Evolutionary conservation across 2,888 invertebrate species (phyloP).

Genomic region (Heliconius ismenius): DNA sequence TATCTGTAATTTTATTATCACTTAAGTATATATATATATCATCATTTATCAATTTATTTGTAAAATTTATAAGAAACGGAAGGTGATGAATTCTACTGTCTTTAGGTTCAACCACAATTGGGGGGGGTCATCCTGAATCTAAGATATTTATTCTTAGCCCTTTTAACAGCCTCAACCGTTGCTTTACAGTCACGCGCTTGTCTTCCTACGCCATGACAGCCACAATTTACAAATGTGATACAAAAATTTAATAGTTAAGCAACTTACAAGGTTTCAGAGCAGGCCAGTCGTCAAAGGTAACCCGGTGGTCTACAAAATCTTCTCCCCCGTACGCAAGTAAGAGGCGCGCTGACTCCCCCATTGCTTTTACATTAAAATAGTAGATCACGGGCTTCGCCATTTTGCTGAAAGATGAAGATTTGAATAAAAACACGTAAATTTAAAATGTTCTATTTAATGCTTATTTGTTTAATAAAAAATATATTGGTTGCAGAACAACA

Average conservation of each 20-base stretch:
- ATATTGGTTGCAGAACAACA: no score
- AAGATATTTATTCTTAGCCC: no score
- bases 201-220: background rate
- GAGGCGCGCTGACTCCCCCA: slow-evolving; percentile 84
- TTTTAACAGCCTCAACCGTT: no score
- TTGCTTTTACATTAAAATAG: slow-evolving; percentile 83
- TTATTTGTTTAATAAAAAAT: no score
- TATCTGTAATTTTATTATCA: background rate
- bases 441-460: no score
- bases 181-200: background rate
- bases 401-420: slow-evolving; percentile 48
- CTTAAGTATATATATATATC: background rate
- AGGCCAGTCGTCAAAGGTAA: slow-evolving; percentile 76
- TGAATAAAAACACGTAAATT: no score
- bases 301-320: slow-evolving; percentile 83
- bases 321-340: slow-evolving; percentile 83
- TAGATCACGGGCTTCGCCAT: slow-evolving; percentile 79
- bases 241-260: background rate
- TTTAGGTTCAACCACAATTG: no score
- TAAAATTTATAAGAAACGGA: background rate
- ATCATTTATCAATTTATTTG: background rate
- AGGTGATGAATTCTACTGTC: background rate
- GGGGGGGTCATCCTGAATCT: no score
- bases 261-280: slow-evolving; percentile 57
- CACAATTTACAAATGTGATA: background rate